Evolutionary conservation across 2,888 invertebrate genomes (phyloP), one percentile per base, ranked within the genome.

Genomic region (Phortica magna): DNA sequence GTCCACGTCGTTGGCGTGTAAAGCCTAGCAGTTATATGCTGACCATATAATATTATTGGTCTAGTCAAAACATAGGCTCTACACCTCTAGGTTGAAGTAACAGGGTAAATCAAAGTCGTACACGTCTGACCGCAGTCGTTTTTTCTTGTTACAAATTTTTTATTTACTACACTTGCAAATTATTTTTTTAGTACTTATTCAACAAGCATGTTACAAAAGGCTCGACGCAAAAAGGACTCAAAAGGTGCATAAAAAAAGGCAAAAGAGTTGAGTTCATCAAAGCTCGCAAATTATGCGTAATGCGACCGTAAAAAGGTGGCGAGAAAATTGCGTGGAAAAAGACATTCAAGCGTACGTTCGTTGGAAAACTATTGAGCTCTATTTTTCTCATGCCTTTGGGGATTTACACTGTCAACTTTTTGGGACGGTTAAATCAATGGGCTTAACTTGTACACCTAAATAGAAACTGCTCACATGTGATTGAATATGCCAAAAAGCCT

Each of bases 111-210:
- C 31, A 31, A 31, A 31, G 31, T 31, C 31, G 31, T 31, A 31
- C 31, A 31, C 2, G 31, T 31, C 5, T 4, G 5, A 4, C 5
- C 31, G 31, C 31, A 31, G 31, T 31, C 31, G 31, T 31, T 31
- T 31, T 31, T 31, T 31, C 31, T 31, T 31, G 31, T 31, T 31
- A 31, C 31, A 31, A 31, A 31, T 31, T 31, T 48, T 19, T 19
- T 61, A 61, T 61, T 61, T 22, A 61, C 61, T 17, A 19, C 10
- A 61, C 77, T 84, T 82, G 83, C 87, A 84, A 84, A 84, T 84
- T 84, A 84, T 84, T 84, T 84, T 87, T 84, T 84, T 84, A 84
- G 84, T 87, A 84, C 87, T 86, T 87, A 84, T 84, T 84, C 84
- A 84, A 87, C 84, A 85, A 83, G 84, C 86, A 84, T 84, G 85